Conservation (phyloP, 2,888 invertebrate species). For the Protophormia terraenovae region DNA sequence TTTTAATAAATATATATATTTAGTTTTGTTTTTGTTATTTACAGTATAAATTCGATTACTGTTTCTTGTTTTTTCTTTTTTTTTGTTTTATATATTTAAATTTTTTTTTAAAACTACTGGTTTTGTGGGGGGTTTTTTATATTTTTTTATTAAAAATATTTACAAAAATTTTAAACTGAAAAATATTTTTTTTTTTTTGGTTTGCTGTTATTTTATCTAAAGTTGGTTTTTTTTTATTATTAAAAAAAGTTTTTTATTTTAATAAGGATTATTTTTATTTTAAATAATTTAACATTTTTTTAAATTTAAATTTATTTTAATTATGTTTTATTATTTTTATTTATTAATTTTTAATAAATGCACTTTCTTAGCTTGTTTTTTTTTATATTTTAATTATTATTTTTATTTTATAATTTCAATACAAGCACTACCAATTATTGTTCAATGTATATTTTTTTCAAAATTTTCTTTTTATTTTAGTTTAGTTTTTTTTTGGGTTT, state of each 20-base stretch:
- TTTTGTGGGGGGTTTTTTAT: not conserved
- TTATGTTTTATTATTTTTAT: conserved; percentile 42
- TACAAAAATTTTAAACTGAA: conserved; percentile 35
- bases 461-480: conserved; percentile 25
- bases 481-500: conserved; percentile 42
- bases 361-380: conserved; percentile 79
- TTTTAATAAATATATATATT: conserved; percentile 70
- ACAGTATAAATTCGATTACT: conserved; percentile 69
- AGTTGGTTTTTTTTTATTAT: conserved; percentile 5
- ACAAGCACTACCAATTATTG: conserved; percentile 81
- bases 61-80: conserved; percentile 64
- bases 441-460: conserved; percentile 69
- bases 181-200: conserved; percentile 7
- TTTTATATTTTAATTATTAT: conserved; percentile 20
- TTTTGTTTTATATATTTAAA: conserved; percentile 34
- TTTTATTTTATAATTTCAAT: conserved; percentile 60
- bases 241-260: conserved; percentile 1
- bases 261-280: too few species aligned
- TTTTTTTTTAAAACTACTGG: conserved; percentile 49
- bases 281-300: conserved; percentile 48
- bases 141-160: conserved; percentile 32
- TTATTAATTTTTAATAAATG: conserved; percentile 74
- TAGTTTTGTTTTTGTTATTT: conserved; percentile 59
- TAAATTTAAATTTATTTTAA: conserved; percentile 22
- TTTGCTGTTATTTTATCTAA: conserved; percentile 29